Evolutionary conservation across 2,888 invertebrate genomes (phyloP).

Genomic region (Macrophya alboannulata): DNA sequence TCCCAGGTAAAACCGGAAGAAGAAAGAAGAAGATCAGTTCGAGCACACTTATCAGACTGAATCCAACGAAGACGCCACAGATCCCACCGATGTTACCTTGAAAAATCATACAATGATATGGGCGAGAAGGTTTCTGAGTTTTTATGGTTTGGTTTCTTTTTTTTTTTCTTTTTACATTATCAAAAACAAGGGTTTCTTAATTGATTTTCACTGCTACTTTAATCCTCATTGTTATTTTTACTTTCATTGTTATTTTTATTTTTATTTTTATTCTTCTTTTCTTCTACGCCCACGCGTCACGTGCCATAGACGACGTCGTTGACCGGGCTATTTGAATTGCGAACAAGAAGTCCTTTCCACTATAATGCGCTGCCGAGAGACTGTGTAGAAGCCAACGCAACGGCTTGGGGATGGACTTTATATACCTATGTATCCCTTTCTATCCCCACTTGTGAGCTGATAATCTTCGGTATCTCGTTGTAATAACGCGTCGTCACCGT

Average conservation of each 20-base stretch:
- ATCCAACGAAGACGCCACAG: slow-evolving; percentile 85
- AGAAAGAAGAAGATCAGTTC: slow-evolving; percentile 84
- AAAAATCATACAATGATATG: slow-evolving; percentile 66
- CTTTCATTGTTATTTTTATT: not conserved
- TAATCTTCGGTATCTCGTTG: slow-evolving; percentile 20
- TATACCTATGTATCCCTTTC: slow-evolving; percentile 22
- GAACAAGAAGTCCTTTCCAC: not conserved
- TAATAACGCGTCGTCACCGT: slow-evolving; percentile 25
- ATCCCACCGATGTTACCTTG: slow-evolving; percentile 86
- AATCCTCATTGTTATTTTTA: not conserved
- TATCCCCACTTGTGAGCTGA: slow-evolving; percentile 10
- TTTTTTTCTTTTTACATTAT: not conserved
- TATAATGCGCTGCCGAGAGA: not conserved
- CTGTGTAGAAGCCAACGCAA: slow-evolving; percentile 3
- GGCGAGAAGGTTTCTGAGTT: too few species aligned
- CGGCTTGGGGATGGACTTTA: slow-evolving; percentile 4
- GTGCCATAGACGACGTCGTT: slow-evolving; percentile 31
- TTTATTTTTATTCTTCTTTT: not conserved
- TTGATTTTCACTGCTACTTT: not conserved
- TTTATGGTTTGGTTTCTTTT: too few species aligned
- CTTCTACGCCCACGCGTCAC: not conserved
- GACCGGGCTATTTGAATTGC: slow-evolving; percentile 16
- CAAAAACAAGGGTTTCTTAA: not conserved
- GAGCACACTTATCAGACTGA: slow-evolving; percentile 83
- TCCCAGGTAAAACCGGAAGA: slow-evolving; percentile 30